Evolutionary conservation across 2,888 invertebrate species (phyloP), one percentile per base, ranked within the genome.

Genomic region (Acleris laterana): DNA sequence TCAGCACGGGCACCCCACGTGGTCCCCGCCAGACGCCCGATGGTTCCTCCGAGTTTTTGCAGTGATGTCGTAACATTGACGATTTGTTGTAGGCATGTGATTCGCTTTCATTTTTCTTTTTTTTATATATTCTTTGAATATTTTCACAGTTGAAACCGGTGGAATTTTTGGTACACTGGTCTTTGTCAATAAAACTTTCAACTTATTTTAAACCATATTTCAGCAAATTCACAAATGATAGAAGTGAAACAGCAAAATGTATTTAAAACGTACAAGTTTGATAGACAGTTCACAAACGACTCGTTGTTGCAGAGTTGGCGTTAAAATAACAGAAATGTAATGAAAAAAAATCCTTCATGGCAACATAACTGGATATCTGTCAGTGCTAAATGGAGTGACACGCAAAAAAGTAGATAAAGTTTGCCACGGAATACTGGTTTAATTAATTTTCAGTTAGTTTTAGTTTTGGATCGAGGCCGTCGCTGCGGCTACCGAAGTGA

Each of bases 361-460:
- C 51, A n/a, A 50, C 20, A 50, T 60, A 22, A 56, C 22, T 7
- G 20, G 38, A 38, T 32, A 50, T 38, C n/a, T 51, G 60, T 9
- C 51, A 51, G 20, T 48, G 48, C 53, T 49, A 55, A 49, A 60
- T 48, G 22, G 38, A 55, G 49, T 60, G 60, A 49, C 42, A 65
- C 13, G 42, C 25, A 55, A 63, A 57, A 63, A 65, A 60, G 42
- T 32, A 6, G 42, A 55, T 48, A 32, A 46, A 20, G 53, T 49
- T 55, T 13, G 28, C 25, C 52, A 22, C 32, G 19, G 46, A 48
- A 49, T 53, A 53, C 53, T 53, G 28, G 22, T 64, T 59, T 59
- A 65, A 64, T 59, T 64, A 64, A 53, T 58, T 53, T 50, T 60
- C 53, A 28, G 64, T 55, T 60, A 60, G 64, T 50, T 60, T 49